Conservation (phyloP, 2,797 vertebrate species). For the Tarsius wallacei region DNA sequence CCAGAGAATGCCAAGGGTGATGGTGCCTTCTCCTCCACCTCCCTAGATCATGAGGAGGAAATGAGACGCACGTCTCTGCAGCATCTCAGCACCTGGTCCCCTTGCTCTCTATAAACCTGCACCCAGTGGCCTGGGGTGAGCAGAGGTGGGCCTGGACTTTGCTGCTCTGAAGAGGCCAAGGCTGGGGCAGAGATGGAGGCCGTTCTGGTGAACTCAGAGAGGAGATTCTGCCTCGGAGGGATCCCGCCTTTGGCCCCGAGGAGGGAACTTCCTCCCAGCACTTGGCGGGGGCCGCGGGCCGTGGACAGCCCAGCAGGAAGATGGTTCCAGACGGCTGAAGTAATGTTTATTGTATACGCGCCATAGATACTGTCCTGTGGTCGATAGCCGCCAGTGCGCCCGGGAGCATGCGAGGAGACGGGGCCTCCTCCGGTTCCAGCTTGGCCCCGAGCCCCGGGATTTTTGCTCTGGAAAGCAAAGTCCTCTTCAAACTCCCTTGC, state of each 20-base stretch:
- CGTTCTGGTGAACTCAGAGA: neutral
- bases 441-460: neutral
- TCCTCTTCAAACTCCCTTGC: neutral
- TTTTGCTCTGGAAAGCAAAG: neutral
- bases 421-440: neutral
- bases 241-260: neutral
- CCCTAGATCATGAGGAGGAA: rapidly evolving
- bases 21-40: rapidly evolving
- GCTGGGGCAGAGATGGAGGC: neutral
- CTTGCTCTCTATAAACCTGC: rapidly evolving
- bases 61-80: rapidly evolving
- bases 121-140: rapidly evolving
- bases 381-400: constrained; percentile 33
- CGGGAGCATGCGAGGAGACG: neutral
- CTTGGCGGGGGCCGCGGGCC: neutral
- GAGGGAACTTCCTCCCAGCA: neutral
- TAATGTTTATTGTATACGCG: constrained; percentile 28
- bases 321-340: constrained; percentile 37
- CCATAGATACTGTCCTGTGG: constrained; percentile 42
- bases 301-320: neutral
- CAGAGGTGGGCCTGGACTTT: rapidly evolving
- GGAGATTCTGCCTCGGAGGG: neutral
- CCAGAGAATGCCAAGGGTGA: neutral
- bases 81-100: rapidly evolving
- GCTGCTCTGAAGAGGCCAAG: rapidly evolving